Base-by-base conservation (phyloP, 2,113 vertebrate genomes). In the Myotis davidii region DNA sequence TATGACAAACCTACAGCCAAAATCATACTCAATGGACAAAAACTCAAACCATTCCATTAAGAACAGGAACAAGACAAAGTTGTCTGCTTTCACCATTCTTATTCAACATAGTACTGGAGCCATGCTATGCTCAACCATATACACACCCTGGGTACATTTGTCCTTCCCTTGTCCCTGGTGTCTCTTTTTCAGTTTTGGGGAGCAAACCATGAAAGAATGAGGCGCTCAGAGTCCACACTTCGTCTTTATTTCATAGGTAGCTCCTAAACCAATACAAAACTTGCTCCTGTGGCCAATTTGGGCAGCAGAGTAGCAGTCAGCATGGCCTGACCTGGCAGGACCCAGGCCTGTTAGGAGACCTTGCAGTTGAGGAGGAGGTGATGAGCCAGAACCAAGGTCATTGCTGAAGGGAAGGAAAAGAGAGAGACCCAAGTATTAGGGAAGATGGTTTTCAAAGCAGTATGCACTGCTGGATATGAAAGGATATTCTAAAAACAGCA, bases 341-440 rank as follows among this genome's bases (percentile, higher is more conserved):
- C 0, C 0, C 69, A 16, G 54, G 67, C 34, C 2, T 0, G 9
- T 18, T 6, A 25, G 56, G 69, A 50, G 18, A n/a, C 32, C 8
- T 0, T 18, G 27, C 2, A 0, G 23, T 9, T 21, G 70, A 61
- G 21, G 25, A 93, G 34, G 34, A 42, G 37, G 27, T 16, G 39
- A 5, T 3, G 14, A 65, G 34, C 2, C 8, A 23, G 23, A 72
- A 52, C 3, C 9, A 21, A 14, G 50, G 21, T 6, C 21, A 18
- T 8, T 9, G 14, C 18, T 2, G 13, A 25, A 52, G 42, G 34
- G 37, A 42, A 52, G 16, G 17, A 29, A 69, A 59, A 23, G 48
- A 45, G 12, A 32, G 23, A 48, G 29, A 42, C 25, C 65, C 39
- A 0, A 10, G 29, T 8, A 54, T 45, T 61, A 42, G 21, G 88